These are phyloP conservation scores for Neomonachus schauinslandi DNA, from an alignment of 2,113 vertebrate species.

Conservation along the genomic window DNA sequence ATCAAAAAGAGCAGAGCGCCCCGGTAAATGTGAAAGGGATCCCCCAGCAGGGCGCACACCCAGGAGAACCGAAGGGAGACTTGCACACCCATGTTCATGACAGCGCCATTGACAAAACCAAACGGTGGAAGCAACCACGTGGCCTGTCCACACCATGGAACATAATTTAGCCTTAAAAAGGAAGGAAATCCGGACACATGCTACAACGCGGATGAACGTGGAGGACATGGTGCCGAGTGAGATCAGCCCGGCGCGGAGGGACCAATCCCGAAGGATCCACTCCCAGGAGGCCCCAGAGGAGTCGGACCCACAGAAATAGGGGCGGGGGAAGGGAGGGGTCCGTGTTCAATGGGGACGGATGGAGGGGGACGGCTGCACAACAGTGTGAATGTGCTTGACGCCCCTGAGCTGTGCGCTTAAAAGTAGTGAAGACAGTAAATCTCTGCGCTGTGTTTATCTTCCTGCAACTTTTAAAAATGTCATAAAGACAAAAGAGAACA, in stretches of 20 bases:
- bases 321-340: neutral
- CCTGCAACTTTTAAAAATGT: neutral
- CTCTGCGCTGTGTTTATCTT: no score
- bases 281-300: neutral
- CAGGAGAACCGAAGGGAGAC: neutral
- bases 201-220: fast-evolving
- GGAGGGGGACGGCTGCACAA: neutral
- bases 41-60: neutral
- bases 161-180: neutral
- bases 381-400: fast-evolving
- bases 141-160: fast-evolving
- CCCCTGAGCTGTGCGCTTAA: neutral
- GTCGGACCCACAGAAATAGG: neutral
- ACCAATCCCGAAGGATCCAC: fast-evolving
- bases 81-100: neutral
- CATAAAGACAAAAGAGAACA: neutral
- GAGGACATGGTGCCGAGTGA: fast-evolving
- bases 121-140: neutral
- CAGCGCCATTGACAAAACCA: no score
- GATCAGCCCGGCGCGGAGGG: no score
- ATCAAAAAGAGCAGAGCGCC: neutral
- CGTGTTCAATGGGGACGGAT: fast-evolving
- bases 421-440: neutral
- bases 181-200: neutral
- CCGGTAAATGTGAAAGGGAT: neutral